Percentiles rank a stretch among this genome's conserved stretches.
Conservation (phyloP, 2,113 vertebrate genomes). For the Thymallus thymallus region DNA sequence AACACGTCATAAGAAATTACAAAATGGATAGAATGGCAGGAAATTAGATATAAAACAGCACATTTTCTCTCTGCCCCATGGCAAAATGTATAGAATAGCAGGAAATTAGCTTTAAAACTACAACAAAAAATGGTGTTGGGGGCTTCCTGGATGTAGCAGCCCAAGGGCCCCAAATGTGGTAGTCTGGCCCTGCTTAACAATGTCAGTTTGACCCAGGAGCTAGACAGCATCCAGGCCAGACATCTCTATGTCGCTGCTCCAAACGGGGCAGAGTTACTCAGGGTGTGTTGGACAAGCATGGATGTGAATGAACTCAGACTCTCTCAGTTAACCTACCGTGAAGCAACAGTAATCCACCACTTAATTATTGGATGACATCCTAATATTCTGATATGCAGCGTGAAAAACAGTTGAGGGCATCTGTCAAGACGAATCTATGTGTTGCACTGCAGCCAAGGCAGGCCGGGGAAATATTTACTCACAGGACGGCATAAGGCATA, state of each 20-base stretch:
- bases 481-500: not conserved
- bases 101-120: too few relatives aligned
- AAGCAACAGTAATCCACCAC: slow-evolving; percentile 15
- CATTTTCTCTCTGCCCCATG: too few relatives aligned
- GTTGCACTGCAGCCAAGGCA: not conserved
- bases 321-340: not conserved
- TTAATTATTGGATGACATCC: slow-evolving; percentile 28
- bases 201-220: slow-evolving; percentile 21
- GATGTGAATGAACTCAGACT: slow-evolving; percentile 6
- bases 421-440: slow-evolving; percentile 6
- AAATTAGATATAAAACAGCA: too few relatives aligned
- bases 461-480: not conserved
- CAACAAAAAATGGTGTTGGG: too few relatives aligned
- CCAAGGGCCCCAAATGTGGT: too few relatives aligned
- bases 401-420: slow-evolving; percentile 27
- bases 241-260: not conserved
- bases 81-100: too few relatives aligned
- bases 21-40: too few relatives aligned
- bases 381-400: slow-evolving; percentile 7
- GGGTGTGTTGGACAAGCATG: not conserved
- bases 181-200: not conserved
- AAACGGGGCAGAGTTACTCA: not conserved
- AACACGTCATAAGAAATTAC: too few relatives aligned
- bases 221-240: slow-evolving; percentile 1
- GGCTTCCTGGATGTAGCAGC: too few relatives aligned